phyloP scores from a whole-genome alignment of 2,113 vertebrate species.

The Ceyx cyanopectus region DNA sequence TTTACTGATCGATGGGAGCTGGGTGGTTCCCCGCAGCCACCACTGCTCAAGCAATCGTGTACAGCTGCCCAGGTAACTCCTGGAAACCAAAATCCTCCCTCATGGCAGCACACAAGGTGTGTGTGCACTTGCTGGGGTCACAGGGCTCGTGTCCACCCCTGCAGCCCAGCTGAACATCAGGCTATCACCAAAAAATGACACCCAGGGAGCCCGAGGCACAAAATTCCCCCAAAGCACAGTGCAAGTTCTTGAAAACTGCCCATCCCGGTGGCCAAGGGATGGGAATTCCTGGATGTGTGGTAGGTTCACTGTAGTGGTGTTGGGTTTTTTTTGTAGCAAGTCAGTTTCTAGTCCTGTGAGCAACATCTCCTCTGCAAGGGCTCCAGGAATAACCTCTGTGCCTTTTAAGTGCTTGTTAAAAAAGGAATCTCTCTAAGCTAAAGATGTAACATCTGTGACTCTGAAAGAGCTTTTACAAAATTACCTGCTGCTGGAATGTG shows the following conservation, averaged over 20 bases:
- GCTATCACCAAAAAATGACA: no score
- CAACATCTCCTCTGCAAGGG: not conserved
- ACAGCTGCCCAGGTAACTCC: no score
- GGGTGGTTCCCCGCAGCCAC: fast-evolving
- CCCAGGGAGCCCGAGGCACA: fast-evolving
- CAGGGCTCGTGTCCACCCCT: fast-evolving
- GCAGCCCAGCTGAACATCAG: not conserved
- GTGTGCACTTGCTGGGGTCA: fast-evolving
- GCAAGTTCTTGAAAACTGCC: fast-evolving
- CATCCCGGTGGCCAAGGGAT: fast-evolving
- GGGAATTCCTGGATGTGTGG: not conserved
- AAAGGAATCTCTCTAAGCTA: not conserved
- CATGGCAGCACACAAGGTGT: fast-evolving
- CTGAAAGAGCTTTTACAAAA: not conserved
- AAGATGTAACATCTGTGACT: not conserved
- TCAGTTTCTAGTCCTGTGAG: fast-evolving
- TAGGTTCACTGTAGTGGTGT: not conserved
- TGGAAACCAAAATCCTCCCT: not conserved
- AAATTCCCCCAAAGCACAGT: not conserved
- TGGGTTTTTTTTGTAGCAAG: not conserved
- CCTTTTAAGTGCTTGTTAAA: not conserved
- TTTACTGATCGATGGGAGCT: fast-evolving
- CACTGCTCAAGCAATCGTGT: fast-evolving
- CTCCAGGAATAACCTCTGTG: not conserved
- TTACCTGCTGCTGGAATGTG: not conserved